Evolutionary conservation across 2,113 vertebrate species (phyloP), one percentile per base, ranked within the genome.

Genomic region (Uria aalge): DNA sequence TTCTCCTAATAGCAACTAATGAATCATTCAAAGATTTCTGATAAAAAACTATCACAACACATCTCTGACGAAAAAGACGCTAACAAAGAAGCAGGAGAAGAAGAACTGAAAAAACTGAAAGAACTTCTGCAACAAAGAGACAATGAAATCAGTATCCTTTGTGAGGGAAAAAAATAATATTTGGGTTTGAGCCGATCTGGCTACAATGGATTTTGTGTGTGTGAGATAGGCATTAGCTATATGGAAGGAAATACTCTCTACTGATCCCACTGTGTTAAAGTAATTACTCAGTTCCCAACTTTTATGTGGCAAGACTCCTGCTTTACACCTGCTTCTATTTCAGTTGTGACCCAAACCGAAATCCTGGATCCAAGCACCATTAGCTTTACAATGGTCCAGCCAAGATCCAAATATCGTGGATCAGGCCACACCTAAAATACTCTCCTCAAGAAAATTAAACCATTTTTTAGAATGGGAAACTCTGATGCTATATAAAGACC

Each of bases 71-170:
- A 92, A 45, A 89, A 95, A 50, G 45, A 38, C 14, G n/a, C 20
- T 57, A 78, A 78, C 11, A 85, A 82, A 50, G 71, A 90, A 36
- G 12, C 24, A 13, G 63, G 34, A 71, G 89, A 85, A 52, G 96
- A 96, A 88, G 98, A 99, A 64, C 29, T 98, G 48, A 94, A 95
- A 95, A 99, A 98, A 92, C 88, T 99, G 64, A 98, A 94, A 92
- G 98, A 98, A 63, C 96, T 98, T 95, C 96, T 99, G 17, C 97
- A 95, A 53, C 99, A 99, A 80, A 98, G 99, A 68, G 98, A 99
- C 89, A 98, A 98, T 63, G 99, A 99, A 97, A 99, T 99, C 95
- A 98, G 99, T 99, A 99, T 99, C 99, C 99, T 99, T 99, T 95
- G 18, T 55, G 23, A 79, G 29, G 29, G 24, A 66, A 19, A 48